Evolutionary conservation across 2,888 invertebrate species (phyloP).

Genomic region (Drosophila koepferae): DNA sequence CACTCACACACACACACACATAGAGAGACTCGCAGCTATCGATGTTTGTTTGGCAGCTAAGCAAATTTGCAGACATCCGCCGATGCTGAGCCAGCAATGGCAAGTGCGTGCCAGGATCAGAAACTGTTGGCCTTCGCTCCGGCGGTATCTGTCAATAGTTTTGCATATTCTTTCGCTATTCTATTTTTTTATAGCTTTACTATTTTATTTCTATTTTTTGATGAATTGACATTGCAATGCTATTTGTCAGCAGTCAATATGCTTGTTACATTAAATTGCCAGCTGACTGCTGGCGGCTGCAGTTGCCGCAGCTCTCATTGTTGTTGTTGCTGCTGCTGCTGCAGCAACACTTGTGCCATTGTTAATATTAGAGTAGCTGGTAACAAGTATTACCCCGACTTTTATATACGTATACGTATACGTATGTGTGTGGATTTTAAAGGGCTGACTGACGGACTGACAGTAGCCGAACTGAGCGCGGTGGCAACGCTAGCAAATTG

Average conservation of each 20-base stretch:
- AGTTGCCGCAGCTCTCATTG: constrained; percentile 38
- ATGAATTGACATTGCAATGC: constrained; percentile 85
- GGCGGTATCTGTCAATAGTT: constrained; percentile 52
- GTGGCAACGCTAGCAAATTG: constrained; percentile 68
- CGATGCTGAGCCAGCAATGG: constrained; percentile 64
- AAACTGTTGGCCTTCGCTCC: constrained; percentile 41
- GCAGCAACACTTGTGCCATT: constrained; percentile 56
- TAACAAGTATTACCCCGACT: constrained; percentile 71
- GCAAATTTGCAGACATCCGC: constrained; percentile 67
- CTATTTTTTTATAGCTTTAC: constrained; percentile 20
- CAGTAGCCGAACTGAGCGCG: constrained; percentile 23
- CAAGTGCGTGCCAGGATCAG: constrained; percentile 52
- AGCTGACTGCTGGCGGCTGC: constrained; percentile 54
- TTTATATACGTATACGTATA: constrained; percentile 71
- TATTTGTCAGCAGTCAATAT: constrained; percentile 85
- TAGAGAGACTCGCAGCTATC: constrained; percentile 53
- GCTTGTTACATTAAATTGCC: constrained; percentile 84
- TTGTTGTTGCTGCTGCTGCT: constrained; percentile 31
- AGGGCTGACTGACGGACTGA: constrained; percentile 52
- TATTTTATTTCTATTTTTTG: constrained; percentile 66
- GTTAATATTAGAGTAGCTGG: constrained; percentile 75
- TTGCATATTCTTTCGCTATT: constrained; percentile 27
- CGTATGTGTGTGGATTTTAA: constrained; percentile 49
- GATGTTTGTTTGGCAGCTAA: constrained; percentile 80
- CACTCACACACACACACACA: constrained; percentile 35